Base-by-base conservation (phyloP, 1,140 invertebrate genomes). In the Phymorhynchus buccinoides region DNA sequence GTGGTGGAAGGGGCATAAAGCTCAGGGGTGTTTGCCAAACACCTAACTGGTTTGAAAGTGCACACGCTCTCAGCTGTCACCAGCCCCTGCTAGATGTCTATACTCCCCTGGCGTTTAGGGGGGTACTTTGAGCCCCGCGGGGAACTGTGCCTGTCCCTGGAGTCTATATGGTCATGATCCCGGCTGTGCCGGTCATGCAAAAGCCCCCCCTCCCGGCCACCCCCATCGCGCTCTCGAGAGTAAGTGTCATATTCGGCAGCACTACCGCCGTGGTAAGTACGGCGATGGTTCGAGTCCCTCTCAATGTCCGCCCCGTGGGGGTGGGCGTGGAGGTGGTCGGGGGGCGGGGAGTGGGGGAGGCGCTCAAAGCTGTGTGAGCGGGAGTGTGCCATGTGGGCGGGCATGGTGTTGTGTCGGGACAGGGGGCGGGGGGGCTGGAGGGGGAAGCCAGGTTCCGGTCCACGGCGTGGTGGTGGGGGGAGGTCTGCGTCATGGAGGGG, bases 101-200 rank as follows among this genome's bases (percentile, higher is more conserved):
- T 91, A 89, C 90, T 91, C 37, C 89, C 90, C 85, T 90, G 89
- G 66, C 88, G 87, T 75, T 88, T 85, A 78, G 90, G 87, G 71
- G 88, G 89, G 80, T 90, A 88, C 56, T 86, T 88, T 44, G 87
- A 84, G 71, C 86, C 87, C 37, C 89, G 85, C 32, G 86, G 86
- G 73, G 87, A 87, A 52, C 78, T 30, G 66, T 85, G 81, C 41
- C 88, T 86, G 77, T 88, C 88, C 88, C 85, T 41, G 78, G 77
- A 37, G 82, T 88, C 84, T 79, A 84, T 75, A 80, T 88, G 85
- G 78, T 87, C 86, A 37, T 85, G 84, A 48, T 88, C 87, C 84
- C 83, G 87, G 75, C 88, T 52, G 18, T 85, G 79, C 66, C 81
- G 73, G 66, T 79, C 71, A 78, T 86, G 86, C 14, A 27, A 18